These are phyloP conservation scores for Aptenodytes forsteri DNA, from an alignment of 2,113 vertebrate species.

Conservation along the genomic window DNA sequence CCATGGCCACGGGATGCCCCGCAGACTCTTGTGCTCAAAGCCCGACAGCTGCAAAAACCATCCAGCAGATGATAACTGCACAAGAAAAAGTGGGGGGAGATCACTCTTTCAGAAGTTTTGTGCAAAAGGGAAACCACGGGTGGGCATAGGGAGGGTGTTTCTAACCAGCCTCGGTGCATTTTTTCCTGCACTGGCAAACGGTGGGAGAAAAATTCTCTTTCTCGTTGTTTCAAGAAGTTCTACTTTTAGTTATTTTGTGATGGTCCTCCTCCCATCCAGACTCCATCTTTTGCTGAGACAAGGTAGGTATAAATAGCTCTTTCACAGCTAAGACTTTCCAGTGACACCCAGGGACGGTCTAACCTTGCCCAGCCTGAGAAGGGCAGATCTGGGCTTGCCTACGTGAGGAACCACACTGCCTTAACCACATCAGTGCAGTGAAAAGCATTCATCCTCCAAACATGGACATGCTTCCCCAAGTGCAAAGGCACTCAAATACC, in stretches of 20 bases:
- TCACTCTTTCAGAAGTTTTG: not conserved
- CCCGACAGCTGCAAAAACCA: not conserved
- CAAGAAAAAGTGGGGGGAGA: not conserved
- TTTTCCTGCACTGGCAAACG: not conserved
- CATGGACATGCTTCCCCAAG: not conserved
- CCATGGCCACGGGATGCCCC: not conserved
- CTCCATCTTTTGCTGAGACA: not conserved
- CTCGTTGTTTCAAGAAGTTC: not conserved
- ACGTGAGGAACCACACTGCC: not conserved
- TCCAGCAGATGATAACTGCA: not conserved
- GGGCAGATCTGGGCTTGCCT: not conserved
- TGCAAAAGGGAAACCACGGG: not conserved
- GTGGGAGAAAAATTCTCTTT: not conserved
- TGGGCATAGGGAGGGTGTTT: accelerated
- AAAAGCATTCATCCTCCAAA: not conserved
- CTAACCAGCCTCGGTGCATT: not conserved
- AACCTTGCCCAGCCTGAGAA: not conserved
- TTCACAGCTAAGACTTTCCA: not conserved
- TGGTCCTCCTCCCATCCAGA: not conserved
- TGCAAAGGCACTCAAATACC: accelerated
- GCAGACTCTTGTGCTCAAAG: not conserved
- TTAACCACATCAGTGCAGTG: not conserved
- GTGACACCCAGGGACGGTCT: not conserved
- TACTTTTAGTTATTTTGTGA: not conserved
- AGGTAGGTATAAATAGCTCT: not conserved